Conservation (phyloP, 1,140 invertebrate genomes). For the Achatina immaculata region DNA sequence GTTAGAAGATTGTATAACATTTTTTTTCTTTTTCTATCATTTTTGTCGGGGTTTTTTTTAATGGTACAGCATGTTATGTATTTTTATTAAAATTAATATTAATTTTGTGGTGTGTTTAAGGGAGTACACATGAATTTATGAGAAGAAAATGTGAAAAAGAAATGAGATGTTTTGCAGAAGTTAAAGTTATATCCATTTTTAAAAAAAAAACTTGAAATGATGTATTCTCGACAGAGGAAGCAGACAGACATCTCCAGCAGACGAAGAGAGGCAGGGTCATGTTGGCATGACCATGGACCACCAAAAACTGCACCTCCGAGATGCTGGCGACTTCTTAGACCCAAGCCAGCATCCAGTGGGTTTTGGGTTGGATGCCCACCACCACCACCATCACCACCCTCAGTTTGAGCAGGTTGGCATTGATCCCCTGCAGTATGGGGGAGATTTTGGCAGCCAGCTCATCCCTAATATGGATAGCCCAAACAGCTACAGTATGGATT, state of each 20-base stretch:
- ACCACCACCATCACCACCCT: slow-evolving; percentile 26
- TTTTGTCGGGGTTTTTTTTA: too few species aligned
- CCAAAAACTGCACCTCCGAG: slow-evolving; percentile 27
- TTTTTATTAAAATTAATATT: too few species aligned
- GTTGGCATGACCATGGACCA: slow-evolving; percentile 34
- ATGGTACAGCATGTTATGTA: too few species aligned
- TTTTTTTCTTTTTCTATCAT: too few species aligned
- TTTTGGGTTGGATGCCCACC: slow-evolving; percentile 19
- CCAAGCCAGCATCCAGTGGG: slow-evolving; percentile 17
- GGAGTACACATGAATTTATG: too few species aligned
- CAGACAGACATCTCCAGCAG: slow-evolving; percentile 34
- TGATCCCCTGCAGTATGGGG: slow-evolving; percentile 66
- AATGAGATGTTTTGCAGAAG: too few species aligned
- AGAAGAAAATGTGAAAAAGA: too few species aligned
- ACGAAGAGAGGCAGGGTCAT: slow-evolving; percentile 35
- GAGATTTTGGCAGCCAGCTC: slow-evolving; percentile 69
- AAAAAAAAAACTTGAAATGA: too few species aligned
- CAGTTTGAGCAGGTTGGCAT: slow-evolving; percentile 58
- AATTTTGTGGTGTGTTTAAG: too few species aligned
- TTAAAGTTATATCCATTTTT: too few species aligned
- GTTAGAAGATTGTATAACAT: too few species aligned
- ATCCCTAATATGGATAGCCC: slow-evolving; percentile 72
- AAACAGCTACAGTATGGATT: slow-evolving; percentile 70
- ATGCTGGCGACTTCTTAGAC: slow-evolving; percentile 32
- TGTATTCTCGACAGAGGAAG: slow-evolving; percentile 26